A percentile compares a stretch with the other conserved stretches of the same genome.
phyloP scores from a whole-genome alignment of 2,888 invertebrate genomes.

The Amblyjoppa fuscipennis region DNA sequence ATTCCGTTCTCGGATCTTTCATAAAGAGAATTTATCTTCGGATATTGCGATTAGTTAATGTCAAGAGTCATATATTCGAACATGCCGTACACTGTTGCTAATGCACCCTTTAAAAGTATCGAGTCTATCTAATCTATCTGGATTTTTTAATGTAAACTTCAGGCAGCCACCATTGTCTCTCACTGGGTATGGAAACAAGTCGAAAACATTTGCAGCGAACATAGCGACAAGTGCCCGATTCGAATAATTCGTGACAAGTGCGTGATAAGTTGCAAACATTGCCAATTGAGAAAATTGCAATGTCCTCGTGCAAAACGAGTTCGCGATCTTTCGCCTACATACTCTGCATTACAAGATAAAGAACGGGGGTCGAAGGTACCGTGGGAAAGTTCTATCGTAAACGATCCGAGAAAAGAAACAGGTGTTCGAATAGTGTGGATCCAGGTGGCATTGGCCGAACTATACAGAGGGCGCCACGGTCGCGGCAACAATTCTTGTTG shows the following conservation, averaged over 20 bases:
- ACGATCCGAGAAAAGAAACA: slow-evolving; percentile 24
- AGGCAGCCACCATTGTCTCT: not conserved
- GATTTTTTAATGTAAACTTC: not conserved
- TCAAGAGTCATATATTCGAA: not conserved
- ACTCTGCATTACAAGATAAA: not conserved
- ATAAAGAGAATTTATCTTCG: not conserved
- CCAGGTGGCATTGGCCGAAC: slow-evolving; percentile 30
- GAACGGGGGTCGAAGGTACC: slow-evolving; percentile 9
- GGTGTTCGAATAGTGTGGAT: slow-evolving; percentile 29
- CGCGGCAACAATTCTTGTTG: slow-evolving; percentile 76
- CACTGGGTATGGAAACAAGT: not conserved
- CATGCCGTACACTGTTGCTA: not conserved
- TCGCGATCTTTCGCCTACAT: not conserved
- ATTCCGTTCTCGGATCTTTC: not conserved
- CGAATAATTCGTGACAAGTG: not conserved
- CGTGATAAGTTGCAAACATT: not conserved
- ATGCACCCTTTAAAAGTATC: not conserved
- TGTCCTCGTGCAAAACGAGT: not conserved
- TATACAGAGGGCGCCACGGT: slow-evolving; percentile 70
- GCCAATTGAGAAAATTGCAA: not conserved
- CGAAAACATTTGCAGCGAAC: not conserved
- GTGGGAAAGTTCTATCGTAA: not conserved
- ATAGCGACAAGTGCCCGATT: not conserved
- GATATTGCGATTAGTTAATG: not conserved
- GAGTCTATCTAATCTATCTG: not conserved